Conservation (phyloP, 2,888 invertebrate species). For the Adelphocoris suturalis region DNA sequence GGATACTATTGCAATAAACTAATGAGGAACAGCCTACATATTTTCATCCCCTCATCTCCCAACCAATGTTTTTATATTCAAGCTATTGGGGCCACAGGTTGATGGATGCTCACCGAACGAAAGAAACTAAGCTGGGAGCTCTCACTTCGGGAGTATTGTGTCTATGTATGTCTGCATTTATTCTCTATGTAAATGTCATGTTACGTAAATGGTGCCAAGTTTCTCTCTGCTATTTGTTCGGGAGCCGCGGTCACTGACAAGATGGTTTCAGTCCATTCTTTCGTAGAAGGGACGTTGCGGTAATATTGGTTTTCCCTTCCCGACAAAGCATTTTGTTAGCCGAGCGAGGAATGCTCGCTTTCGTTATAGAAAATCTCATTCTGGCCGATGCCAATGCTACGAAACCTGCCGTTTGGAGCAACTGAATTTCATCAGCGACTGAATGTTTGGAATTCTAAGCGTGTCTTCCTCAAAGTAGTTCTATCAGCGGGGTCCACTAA, state of each 20-base stretch:
- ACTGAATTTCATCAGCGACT: background rate
- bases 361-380: background rate
- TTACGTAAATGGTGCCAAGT: no score
- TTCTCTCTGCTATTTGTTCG: no score
- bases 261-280: background rate
- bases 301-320: conserved; percentile 1
- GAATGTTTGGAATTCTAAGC: background rate
- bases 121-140: no score
- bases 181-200: no score
- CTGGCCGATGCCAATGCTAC: background rate
- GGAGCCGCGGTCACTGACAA: background rate
- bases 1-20: no score
- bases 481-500: background rate
- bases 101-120: no score
- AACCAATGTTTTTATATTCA: no score
- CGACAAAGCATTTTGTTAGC: background rate
- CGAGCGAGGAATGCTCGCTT: conserved; percentile 10
- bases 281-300: background rate
- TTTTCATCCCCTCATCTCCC: no score
- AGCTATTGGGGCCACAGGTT: no score
- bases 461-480: background rate
- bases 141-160: no score
- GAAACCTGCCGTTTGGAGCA: background rate
- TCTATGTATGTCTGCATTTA: no score
- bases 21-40: no score